Evolutionary conservation across 2,888 invertebrate species (phyloP), one percentile per base, ranked within the genome.

Genomic region (Beris morrisii): DNA sequence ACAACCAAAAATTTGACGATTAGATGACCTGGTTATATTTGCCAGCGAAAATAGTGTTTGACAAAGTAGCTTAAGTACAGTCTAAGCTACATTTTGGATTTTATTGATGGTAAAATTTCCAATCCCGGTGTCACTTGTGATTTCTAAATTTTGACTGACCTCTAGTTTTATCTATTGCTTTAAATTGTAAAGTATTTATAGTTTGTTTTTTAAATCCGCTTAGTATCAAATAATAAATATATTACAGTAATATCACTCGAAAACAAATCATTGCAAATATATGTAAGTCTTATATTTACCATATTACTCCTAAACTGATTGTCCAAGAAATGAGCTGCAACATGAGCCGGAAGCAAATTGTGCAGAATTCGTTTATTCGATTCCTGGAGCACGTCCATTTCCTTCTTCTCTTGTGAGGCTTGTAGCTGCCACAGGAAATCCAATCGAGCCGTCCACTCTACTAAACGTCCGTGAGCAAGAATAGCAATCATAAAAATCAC

Each of bases 351-450:
- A 66, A 95, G 84, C 71, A 95, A 83, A 82, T 95, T 95, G 82
- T 93, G 93, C 65, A 95, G 81, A 75, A 95, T 94, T 75, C 93
- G 84, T 79, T 90, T 87, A 79, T 95, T 95, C 72, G 92, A 93
- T 83, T 91, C 89, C 84, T 91, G 95, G 70, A 95, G 79, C n/a
- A 93, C 92, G 73, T 92, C 92, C 94, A 95, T 94, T 79, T 94
- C 95, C 63, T 90, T 85, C 79, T 94, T 94, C 82, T 95, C 95
- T 76, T 95, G 93, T 61, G 92, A 87, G 4, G 94, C 94, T 83
- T 94, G 90, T 71, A 90, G 84, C 78, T 91, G 91, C 91, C 91
- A 91, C 31, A 91, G 82, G 78, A 91, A 91, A 82, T 91, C 91
- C 54, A 91, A 83, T 32, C 95, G 83, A 22, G 93, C 91, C 56